Conservation (phyloP, 2,113 vertebrate genomes). For the Atherinomorus stipes region DNA sequence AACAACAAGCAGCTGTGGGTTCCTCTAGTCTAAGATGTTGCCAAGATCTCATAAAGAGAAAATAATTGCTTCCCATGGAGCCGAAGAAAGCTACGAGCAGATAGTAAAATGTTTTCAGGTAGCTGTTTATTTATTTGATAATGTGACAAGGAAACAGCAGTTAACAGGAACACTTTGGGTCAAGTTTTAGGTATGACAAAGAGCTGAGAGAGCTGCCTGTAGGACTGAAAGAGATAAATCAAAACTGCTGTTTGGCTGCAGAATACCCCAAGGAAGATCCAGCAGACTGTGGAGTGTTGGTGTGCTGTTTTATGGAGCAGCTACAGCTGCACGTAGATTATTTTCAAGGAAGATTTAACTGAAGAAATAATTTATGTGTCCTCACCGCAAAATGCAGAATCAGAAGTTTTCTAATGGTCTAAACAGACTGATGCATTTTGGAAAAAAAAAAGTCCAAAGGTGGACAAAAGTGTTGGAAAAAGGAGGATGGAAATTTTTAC, state of each 20-base stretch:
- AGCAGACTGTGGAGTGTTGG: background rate
- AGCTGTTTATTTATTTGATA: too few species aligned
- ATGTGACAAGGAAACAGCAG: background rate
- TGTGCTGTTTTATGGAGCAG: too few species aligned
- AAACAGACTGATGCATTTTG: background rate
- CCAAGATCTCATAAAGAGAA: conserved; percentile 7
- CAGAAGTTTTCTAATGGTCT: background rate
- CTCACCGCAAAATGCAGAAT: background rate
- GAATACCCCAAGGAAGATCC: background rate
- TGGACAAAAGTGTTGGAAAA: background rate
- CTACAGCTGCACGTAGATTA: too few species aligned
- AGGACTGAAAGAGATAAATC: background rate
- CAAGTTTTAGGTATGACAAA: background rate
- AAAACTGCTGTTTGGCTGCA: background rate
- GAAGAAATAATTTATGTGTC: background rate
- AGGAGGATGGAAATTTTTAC: background rate
- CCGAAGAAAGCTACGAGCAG: background rate
- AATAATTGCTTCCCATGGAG: background rate
- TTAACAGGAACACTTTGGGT: background rate
- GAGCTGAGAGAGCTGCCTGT: background rate
- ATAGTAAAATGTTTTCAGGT: background rate
- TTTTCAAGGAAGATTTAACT: background rate
- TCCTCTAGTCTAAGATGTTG: background rate
- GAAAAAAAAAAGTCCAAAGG: background rate
- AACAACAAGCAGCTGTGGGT: background rate